Base-by-base conservation (phyloP, 2,888 invertebrate genomes). In the Lycocerus yunnanus region DNA sequence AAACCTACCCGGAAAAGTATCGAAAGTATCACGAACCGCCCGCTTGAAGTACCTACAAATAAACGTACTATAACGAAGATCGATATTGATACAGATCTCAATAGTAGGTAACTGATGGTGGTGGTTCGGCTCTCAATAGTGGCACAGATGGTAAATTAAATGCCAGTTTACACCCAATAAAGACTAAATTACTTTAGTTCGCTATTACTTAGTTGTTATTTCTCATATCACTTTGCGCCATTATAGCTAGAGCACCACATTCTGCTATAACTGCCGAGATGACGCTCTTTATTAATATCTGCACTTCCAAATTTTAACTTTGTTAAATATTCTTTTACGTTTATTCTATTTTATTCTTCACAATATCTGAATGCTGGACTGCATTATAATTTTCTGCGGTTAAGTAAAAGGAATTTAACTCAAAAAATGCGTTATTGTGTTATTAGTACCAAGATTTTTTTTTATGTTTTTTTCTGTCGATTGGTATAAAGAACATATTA, bases 151-250 rank as follows among this genome's bases (percentile, higher is more conserved):
- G 77, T 73, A 76, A 78, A 79, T 79, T 79, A 79, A 79, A 78
- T 74, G 74, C 69, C 74, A 71, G 77, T 79, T 78, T 77, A 77
- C 79, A 79, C 79, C 74, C 76, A 77, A 78, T 79, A 77, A 77
- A 78, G 77, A 74, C 76, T 78, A 75, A 79, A 77, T 79, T 79
- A 77, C 77, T 78, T 75, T 73, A 73, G 72, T 72, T 72, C 71
- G 72, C 73, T 74, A 74, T 74, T 74, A 67, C 75, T 76, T 71
- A 78, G 76, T 76, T 76, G 76, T 75, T 78, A 76, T 76, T 72
- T 76, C 74, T 74, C 69, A 69, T 73, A 78, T 76, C 69, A 69
- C 69, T 75, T 74, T 69, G 58, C 69, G 65, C 67, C 72, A 58
- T 75, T 60, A 74, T 68, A 61, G 68, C 61, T 63, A 27, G 68